These are phyloP conservation scores for Leptobrachium ailaonicum DNA, from an alignment of 2,113 vertebrate species.

Conservation along the genomic window DNA sequence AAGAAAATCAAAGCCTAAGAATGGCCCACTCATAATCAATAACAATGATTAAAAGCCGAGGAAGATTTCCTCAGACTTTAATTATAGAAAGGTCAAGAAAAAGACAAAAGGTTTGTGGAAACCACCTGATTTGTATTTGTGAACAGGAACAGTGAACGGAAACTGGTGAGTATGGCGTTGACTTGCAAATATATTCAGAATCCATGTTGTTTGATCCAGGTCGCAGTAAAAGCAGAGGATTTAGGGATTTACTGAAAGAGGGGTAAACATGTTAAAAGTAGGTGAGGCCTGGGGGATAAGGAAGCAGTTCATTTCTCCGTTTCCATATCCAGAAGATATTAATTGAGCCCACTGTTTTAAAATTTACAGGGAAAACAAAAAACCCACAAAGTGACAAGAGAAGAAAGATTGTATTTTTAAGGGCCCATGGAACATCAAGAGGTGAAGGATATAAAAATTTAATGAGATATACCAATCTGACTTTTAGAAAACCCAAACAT, in stretches of 20 bases:
- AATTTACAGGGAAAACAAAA: no score
- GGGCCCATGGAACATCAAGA: neutral
- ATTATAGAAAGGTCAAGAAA: neutral
- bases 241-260: neutral
- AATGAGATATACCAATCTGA: neutral
- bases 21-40: no score
- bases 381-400: neutral
- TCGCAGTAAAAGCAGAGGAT: neutral
- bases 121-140: constrained; percentile 36
- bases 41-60: neutral
- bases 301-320: neutral
- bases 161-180: neutral
- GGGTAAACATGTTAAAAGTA: neutral
- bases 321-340: neutral
- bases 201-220: neutral
- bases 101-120: neutral
- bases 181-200: constrained; percentile 33
- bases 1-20: no score
- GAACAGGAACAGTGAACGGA: neutral
- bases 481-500: neutral
- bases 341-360: neutral
- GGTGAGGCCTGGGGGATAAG: neutral
- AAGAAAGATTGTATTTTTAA: neutral
- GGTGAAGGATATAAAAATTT: neutral
- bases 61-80: neutral